These are phyloP conservation scores for Acanthococcus lagerstroemiae DNA, from an alignment of 2,888 invertebrate species.

Conservation along the genomic window DNA sequence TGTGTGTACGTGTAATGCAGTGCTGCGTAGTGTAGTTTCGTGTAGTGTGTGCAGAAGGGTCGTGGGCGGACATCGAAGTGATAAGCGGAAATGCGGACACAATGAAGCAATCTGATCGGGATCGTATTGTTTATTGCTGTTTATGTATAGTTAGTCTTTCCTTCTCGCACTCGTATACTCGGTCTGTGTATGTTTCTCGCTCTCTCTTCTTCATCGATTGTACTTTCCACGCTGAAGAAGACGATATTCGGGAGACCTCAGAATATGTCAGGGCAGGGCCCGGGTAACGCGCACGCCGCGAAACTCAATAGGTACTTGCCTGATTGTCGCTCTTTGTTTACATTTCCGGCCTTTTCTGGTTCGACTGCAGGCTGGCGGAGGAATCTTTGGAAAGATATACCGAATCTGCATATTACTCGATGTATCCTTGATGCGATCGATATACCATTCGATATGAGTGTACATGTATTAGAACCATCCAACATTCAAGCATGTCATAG, in stretches of 20 bases:
- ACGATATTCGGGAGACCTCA: neutral
- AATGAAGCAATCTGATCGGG: constrained; percentile 23
- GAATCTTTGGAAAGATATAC: too few species aligned
- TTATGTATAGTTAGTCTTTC: neutral
- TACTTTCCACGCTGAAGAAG: too few species aligned
- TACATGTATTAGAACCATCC: too few species aligned
- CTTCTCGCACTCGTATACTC: neutral
- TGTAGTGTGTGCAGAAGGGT: neutral
- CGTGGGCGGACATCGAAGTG: constrained; percentile 20
- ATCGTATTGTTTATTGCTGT: constrained; percentile 22
- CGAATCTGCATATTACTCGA: too few species aligned
- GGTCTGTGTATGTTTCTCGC: neutral
- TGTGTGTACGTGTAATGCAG: too few species aligned
- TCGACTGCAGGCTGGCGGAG: too few species aligned
- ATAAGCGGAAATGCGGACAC: constrained; percentile 26
- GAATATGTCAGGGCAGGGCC: neutral
- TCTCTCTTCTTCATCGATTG: too few species aligned
- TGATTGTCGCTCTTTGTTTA: constrained; percentile 28
- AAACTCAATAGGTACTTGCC: constrained; percentile 27
- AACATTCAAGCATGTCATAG: too few species aligned
- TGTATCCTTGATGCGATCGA: too few species aligned
- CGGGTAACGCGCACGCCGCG: neutral
- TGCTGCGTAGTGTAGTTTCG: too few species aligned
- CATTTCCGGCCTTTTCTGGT: constrained; percentile 17
- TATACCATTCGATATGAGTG: too few species aligned